These are phyloP conservation scores for Auanema sp. DNA, from an alignment of 2,888 invertebrate species.

Conservation along the genomic window DNA sequence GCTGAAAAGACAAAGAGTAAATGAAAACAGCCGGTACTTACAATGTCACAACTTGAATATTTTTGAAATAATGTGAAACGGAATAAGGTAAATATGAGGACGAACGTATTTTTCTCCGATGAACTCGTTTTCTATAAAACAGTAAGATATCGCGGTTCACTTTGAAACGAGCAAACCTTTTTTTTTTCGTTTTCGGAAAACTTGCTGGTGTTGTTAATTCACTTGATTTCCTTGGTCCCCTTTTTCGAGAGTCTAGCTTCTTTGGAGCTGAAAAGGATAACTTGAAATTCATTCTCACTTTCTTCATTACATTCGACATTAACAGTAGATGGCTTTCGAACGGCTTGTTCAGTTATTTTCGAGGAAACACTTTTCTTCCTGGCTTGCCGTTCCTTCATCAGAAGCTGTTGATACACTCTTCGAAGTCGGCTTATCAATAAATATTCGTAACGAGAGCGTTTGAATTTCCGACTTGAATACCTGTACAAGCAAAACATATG, in stretches of 20 bases:
- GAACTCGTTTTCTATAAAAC: not conserved
- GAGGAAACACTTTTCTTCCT: too few relatives aligned
- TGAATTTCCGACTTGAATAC: too few relatives aligned
- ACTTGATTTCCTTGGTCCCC: too few relatives aligned
- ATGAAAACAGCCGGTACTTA: slow-evolving; percentile 12
- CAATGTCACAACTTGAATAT: slow-evolving; percentile 28
- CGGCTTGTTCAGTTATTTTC: not conserved
- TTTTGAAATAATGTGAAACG: slow-evolving; percentile 21
- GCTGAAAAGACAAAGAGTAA: not conserved
- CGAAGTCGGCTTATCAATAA: too few relatives aligned
- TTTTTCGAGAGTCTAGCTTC: too few relatives aligned
- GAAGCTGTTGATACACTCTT: too few relatives aligned
- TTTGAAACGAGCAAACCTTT: not conserved
- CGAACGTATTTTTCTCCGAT: not conserved
- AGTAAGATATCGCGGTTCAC: not conserved
- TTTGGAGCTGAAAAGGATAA: too few relatives aligned
- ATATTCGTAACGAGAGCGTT: too few relatives aligned
- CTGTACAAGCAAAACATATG: too few relatives aligned
- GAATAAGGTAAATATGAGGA: not conserved
- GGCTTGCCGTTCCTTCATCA: too few relatives aligned
- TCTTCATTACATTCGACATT: not conserved
- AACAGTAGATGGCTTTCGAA: not conserved
- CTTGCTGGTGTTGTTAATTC: not conserved
- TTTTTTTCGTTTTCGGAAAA: not conserved
- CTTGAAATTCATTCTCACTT: too few relatives aligned